Conservation (phyloP, 2,888 invertebrate genomes). For the Tenodera sinensis region DNA sequence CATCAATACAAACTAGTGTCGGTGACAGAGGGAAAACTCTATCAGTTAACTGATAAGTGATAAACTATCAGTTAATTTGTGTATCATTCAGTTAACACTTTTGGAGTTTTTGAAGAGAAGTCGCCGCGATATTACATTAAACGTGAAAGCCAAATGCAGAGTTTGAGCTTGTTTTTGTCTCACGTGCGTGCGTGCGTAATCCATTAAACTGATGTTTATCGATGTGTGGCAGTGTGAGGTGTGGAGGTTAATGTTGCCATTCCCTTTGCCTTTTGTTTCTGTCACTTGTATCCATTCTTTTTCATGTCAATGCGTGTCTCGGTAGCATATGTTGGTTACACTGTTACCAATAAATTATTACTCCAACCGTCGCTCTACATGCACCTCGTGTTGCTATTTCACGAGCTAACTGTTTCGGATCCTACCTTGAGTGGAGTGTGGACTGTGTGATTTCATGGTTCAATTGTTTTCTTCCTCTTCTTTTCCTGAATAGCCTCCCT, state of each 20-base stretch:
- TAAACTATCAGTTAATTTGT: too few relatives aligned
- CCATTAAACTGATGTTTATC: not conserved
- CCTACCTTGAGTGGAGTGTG: not conserved
- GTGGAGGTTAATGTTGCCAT: not conserved
- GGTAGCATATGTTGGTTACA: not conserved
- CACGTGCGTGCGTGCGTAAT: too few relatives aligned
- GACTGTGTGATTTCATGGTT: not conserved
- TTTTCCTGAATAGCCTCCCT: too few relatives aligned
- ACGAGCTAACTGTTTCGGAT: not conserved
- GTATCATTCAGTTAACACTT: too few relatives aligned
- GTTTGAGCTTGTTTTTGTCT: not conserved
- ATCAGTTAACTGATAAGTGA: too few relatives aligned
- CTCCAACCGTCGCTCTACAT: not conserved
- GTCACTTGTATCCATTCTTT: not conserved
- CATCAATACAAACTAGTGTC: too few relatives aligned
- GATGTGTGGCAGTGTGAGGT: not conserved
- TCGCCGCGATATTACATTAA: not conserved
- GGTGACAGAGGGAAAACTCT: too few relatives aligned
- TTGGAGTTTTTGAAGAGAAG: too few relatives aligned
- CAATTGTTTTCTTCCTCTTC: too few relatives aligned
- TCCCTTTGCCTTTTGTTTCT: not conserved
- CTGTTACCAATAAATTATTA: not conserved
- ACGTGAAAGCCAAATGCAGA: not conserved
- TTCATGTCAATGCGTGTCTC: not conserved
- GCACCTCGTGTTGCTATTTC: not conserved